Percentiles rank a stretch among this genome's conserved stretches.
These are phyloP conservation scores for Anthopleura sola DNA, from an alignment of 64 coral and sea anemone genomes.

Conservation along the genomic window DNA sequence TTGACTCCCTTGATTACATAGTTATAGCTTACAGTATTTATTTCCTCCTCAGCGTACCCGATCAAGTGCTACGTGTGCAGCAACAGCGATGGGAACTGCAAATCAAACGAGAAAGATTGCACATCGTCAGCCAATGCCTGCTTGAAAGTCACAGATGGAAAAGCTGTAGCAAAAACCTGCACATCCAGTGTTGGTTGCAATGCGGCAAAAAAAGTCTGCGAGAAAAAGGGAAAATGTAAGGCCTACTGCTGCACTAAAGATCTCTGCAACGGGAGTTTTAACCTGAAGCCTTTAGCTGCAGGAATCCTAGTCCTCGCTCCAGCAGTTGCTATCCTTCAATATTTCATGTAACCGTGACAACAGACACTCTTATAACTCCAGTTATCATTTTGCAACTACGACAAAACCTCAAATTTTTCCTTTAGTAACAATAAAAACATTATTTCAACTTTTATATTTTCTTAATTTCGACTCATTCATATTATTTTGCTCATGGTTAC, in stretches of 20 bases:
- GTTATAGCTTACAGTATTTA: too few species aligned
- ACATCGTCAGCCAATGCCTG: background rate
- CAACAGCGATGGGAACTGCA: background rate
- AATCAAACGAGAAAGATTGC: background rate
- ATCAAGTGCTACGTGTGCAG: constrained; percentile 1
- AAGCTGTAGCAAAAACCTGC: background rate
- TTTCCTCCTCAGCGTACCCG: background rate
- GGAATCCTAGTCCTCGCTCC: background rate
- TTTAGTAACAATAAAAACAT: too few species aligned
- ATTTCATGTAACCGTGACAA: background rate
- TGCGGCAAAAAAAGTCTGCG: background rate
- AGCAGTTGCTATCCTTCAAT: background rate
- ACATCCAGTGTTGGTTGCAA: background rate
- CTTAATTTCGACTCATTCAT: too few species aligned
- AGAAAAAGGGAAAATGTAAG: background rate
- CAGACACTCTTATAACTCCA: too few species aligned
- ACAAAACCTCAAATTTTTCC: too few species aligned
- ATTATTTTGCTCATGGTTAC: too few species aligned
- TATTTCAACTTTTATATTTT: too few species aligned
- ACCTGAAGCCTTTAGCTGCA: background rate
- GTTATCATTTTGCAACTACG: too few species aligned
- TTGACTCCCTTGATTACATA: too few species aligned
- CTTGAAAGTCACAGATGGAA: background rate
- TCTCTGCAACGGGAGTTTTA: background rate
- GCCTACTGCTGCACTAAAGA: background rate